Conservation (phyloP, 1,140 invertebrate genomes). For the Cotesia vestalis region DNA sequence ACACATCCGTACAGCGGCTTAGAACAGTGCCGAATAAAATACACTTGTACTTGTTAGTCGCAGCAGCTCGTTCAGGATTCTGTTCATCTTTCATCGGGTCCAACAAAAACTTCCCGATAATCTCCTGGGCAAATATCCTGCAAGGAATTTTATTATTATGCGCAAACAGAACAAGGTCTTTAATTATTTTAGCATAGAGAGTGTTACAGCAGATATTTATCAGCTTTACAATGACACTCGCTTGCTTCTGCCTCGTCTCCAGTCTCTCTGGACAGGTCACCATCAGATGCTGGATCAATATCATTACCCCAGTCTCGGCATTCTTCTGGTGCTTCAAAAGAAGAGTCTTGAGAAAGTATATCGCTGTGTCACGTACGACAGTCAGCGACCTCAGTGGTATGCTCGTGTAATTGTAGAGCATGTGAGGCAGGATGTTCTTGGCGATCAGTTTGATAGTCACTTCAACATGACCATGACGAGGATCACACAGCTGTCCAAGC, state of each 20-base stretch:
- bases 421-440: conserved; percentile 64
- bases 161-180: conserved; percentile 66
- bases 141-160: conserved; percentile 64
- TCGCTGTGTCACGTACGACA: conserved; percentile 63
- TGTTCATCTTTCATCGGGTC: conserved; percentile 40
- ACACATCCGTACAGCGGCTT: conserved; percentile 67
- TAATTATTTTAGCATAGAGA: conserved; percentile 50
- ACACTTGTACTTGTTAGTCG: conserved; percentile 52
- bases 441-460: conserved; percentile 63
- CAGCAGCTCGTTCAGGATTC: conserved; percentile 21
- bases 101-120: conserved; percentile 65
- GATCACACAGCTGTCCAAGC: conserved; percentile 62
- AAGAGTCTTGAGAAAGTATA: conserved; percentile 67
- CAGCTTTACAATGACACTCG: conserved; percentile 65
- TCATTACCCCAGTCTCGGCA: conserved; percentile 57
- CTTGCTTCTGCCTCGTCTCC: conserved; percentile 68
- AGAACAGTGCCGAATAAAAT: conserved; percentile 66
- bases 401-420: conserved; percentile 59
- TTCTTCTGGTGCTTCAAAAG: conserved; percentile 56
- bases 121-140: conserved; percentile 69
- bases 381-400: conserved; percentile 58
- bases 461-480: conserved; percentile 63
- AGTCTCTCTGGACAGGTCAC: conserved; percentile 68
- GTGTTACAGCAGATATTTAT: conserved; percentile 58
- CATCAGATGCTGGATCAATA: conserved; percentile 70